These are phyloP conservation scores for Menidia menidia DNA, from an alignment of 2,797 vertebrate genomes.

Conservation along the genomic window DNA sequence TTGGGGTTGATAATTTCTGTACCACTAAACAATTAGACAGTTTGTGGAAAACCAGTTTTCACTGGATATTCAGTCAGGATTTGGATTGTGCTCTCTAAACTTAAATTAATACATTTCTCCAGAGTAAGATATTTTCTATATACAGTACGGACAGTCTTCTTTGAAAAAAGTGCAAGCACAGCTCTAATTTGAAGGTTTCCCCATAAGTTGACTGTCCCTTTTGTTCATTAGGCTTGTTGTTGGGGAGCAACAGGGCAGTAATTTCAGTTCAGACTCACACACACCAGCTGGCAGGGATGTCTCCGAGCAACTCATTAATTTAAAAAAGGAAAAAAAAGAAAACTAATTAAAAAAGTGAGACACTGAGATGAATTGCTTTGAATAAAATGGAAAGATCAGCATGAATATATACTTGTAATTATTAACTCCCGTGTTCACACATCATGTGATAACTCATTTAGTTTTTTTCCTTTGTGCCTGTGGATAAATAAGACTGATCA, in stretches of 20 bases:
- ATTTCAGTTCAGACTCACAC: conserved; percentile 40
- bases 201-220: conserved; percentile 25
- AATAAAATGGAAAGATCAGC: conserved; percentile 16
- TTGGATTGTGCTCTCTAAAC: background rate
- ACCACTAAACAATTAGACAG: background rate
- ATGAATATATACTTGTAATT: conserved; percentile 7
- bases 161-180: background rate
- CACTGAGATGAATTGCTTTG: conserved; percentile 8
- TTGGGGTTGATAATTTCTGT: background rate
- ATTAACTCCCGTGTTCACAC: conserved; percentile 1
- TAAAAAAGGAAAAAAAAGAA: conserved; percentile 16
- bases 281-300: conserved; percentile 45
- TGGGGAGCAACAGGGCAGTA: conserved; percentile 44
- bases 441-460: background rate
- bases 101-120: background rate
- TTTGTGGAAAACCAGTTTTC: background rate
- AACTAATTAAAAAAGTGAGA: conserved; percentile 16
- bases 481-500: conserved; percentile 31
- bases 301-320: conserved; percentile 23
- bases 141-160: background rate
- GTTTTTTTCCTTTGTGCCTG: conserved; percentile 9
- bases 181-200: conserved; percentile 20
- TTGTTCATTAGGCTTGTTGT: conserved; percentile 46
- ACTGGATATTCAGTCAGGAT: background rate
- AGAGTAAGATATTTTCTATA: background rate